Percentiles rank a stretch among this genome's conserved stretches.
Conservation (phyloP, 2,888 invertebrate species). For the Diaphora mendica region DNA sequence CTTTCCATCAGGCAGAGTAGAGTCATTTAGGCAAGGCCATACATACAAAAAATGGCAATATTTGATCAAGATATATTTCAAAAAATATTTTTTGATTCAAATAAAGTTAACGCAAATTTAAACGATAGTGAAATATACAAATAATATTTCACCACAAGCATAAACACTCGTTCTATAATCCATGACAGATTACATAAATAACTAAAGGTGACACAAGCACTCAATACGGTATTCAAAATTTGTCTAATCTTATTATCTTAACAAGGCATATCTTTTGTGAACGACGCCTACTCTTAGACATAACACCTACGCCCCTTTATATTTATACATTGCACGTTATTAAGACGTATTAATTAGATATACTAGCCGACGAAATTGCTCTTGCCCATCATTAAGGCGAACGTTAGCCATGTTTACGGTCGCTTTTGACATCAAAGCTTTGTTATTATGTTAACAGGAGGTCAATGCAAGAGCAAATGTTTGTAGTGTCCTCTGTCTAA, state of each 20-base stretch:
- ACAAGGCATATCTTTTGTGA: slow-evolving; percentile 1
- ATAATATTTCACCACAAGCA: not conserved
- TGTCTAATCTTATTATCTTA: not conserved
- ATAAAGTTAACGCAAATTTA: no score
- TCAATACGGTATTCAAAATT: not conserved
- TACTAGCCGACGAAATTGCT: slow-evolving; percentile 34
- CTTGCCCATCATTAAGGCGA: slow-evolving; percentile 38
- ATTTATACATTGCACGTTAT: slow-evolving; percentile 39
- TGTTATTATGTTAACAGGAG: slow-evolving; percentile 49
- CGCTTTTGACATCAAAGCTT: slow-evolving; percentile 48
- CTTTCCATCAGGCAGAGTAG: no score
- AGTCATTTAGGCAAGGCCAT: no score
- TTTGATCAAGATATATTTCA: no score
- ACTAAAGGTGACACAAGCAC: not conserved
- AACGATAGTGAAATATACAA: no score
- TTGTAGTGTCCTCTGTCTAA: slow-evolving; percentile 37
- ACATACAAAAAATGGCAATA: no score
- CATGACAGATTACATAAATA: not conserved
- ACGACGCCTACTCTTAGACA: not conserved
- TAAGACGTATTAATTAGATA: slow-evolving; percentile 44
- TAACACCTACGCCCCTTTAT: slow-evolving; percentile 7
- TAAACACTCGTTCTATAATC: not conserved
- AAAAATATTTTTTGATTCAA: no score
- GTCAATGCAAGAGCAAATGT: slow-evolving; percentile 48
- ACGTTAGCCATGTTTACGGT: slow-evolving; percentile 31